Evolutionary conservation across 1,140 invertebrate genomes (phyloP).

Genomic region (Pogonus chalceus): DNA sequence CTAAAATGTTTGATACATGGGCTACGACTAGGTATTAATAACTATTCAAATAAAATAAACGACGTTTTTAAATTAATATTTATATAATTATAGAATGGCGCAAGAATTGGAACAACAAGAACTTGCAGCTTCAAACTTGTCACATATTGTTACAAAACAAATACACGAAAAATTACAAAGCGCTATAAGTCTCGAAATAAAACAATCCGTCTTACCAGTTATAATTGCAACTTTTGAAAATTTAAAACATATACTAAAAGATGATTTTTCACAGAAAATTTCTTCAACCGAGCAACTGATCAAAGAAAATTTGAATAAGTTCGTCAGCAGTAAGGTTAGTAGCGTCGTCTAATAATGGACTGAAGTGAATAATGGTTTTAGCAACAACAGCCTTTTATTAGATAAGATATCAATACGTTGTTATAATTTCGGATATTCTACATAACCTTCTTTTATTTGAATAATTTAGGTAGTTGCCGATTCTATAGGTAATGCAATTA

Average conservation of each 20-base stretch:
- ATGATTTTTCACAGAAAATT: conserved; percentile 59
- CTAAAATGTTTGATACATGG: conserved; percentile 28
- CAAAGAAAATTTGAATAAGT: conserved; percentile 67
- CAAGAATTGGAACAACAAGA: conserved; percentile 39
- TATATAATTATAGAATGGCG: conserved; percentile 21
- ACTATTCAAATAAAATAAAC: neutral
- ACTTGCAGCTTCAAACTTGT: conserved; percentile 33
- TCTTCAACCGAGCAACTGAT: conserved; percentile 59
- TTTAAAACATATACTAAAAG: conserved; percentile 54
- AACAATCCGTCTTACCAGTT: conserved; percentile 40
- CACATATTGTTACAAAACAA: conserved; percentile 35
- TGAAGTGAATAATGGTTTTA: too few species aligned
- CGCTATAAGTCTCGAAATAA: conserved; percentile 36
- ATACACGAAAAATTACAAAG: conserved; percentile 37
- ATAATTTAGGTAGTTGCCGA: conserved; percentile 57
- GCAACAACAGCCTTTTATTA: too few species aligned
- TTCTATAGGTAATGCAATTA: conserved; percentile 53
- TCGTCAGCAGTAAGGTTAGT: conserved; percentile 61
- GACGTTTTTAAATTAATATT: neutral
- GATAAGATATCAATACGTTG: too few species aligned
- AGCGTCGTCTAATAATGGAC: too few species aligned
- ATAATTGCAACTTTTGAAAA: conserved; percentile 50
- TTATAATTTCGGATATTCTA: too few species aligned
- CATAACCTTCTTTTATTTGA: conserved; percentile 11
- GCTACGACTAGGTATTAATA: neutral